phyloP scores from a whole-genome alignment of 2,888 invertebrate genomes.

The Malacosoma neustria region DNA sequence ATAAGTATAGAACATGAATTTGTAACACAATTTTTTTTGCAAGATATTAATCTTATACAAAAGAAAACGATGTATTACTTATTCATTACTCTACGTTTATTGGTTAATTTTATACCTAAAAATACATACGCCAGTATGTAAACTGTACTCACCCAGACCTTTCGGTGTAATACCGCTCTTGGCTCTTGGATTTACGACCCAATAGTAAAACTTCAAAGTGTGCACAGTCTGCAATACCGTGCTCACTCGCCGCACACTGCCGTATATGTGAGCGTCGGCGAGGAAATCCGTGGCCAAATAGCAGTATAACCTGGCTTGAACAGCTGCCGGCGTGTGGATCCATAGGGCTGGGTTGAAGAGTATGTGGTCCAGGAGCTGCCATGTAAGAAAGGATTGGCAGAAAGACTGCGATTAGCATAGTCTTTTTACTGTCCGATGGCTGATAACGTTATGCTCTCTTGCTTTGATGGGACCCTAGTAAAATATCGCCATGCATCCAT shows the following conservation, averaged over 20 bases:
- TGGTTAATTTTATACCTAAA: no score
- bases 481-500: no score
- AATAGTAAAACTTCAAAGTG: constrained; percentile 99
- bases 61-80: no score
- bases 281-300: constrained; percentile 99
- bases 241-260: constrained; percentile 95
- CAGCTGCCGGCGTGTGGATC: constrained; percentile 98
- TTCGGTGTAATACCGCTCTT: constrained; percentile 97
- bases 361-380: constrained; percentile 99
- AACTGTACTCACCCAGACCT: constrained; percentile 88
- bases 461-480: constrained; percentile 28
- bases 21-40: no score
- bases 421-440: constrained; percentile 68
- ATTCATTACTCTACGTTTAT: no score
- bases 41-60: no score
- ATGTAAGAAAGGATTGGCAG: constrained; percentile 92
- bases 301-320: constrained; percentile 95
- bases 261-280: constrained; percentile 97
- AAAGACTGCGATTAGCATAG: constrained; percentile 85
- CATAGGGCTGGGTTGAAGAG: constrained; percentile 99
- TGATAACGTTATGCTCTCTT: constrained; percentile 59
- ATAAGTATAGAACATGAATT: no score
- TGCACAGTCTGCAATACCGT: constrained; percentile 99
- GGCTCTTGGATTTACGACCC: constrained; percentile 96
- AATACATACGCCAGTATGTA: no score